Evolutionary conservation across 2,113 vertebrate genomes (phyloP).

Genomic region (Myanophis thanlyinensis): DNA sequence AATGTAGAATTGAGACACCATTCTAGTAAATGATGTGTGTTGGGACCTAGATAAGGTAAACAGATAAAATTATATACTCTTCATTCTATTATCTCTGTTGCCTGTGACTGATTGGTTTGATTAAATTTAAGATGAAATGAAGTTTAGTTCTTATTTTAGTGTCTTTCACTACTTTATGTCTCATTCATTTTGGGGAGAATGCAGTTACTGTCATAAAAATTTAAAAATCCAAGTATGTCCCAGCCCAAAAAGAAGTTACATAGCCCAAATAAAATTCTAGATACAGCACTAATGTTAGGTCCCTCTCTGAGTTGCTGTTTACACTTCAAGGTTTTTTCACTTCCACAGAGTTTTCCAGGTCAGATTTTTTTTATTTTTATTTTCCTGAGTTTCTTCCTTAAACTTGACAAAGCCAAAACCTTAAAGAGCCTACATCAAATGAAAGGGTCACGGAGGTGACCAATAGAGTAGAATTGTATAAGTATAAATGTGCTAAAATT

Average conservation of each 20-base stretch:
- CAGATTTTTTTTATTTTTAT: not conserved
- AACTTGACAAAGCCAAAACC: not conserved
- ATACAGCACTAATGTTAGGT: not conserved
- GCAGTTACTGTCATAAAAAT: not conserved
- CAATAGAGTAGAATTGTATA: not conserved
- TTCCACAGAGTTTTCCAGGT: not conserved
- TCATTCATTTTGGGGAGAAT: not conserved
- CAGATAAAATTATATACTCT: not conserved
- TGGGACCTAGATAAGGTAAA: not conserved
- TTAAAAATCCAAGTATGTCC: not conserved
- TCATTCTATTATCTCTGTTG: not conserved
- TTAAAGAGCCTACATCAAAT: not conserved
- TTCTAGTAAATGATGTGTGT: not conserved
- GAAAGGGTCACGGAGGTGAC: not conserved
- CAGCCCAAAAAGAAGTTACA: not conserved
- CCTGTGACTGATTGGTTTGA: not conserved
- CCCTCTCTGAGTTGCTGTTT: not conserved
- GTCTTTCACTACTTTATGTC: not conserved
- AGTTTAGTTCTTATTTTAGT: not conserved
- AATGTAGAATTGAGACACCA: not conserved
- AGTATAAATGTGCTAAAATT: not conserved
- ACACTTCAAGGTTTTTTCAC: not conserved
- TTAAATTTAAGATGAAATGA: not conserved
- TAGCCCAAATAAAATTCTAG: not conserved
- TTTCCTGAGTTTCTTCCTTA: not conserved